Evolutionary conservation across 1,140 invertebrate species (phyloP), one percentile per base, ranked within the genome.

Genomic region (Berghia stephanieae): DNA sequence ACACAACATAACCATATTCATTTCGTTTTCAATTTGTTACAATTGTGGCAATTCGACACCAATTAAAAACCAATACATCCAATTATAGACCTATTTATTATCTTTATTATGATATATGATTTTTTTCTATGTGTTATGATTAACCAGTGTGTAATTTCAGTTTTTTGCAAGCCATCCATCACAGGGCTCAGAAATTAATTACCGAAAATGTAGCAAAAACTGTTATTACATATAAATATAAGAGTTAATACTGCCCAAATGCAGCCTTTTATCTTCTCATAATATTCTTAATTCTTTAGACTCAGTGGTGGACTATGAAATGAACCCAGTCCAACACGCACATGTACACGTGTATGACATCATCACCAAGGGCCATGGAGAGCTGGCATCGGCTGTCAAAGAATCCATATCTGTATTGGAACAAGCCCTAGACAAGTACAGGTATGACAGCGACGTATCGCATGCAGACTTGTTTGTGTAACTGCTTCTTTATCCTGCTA

Each of bases 401-500:
- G 27, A 34, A 16, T 34, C 52, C 24, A 40, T 75, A 13, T 10
- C 10, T 2, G 63, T 57, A 42, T 27, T 75, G 43, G 72, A 75
- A 43, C 3, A 13, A 4, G 55, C 72, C 13, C 55, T 75, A 1
- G 72, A 75, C 3, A 75, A 2, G 27, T 75, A 75, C 34, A 52
- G 31, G 72, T 75, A 60, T 63, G 55, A 3, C 18, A 24, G 31
- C n/a, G n/a, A n/a, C n/a, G n/a, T n/a, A n/a, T n/a, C n/a, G n/a
- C n/a, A n/a, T n/a, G n/a, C n/a, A n/a, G n/a, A n/a, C n/a, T n/a
- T n/a, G n/a, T n/a, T n/a, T n/a, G n/a, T n/a, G n/a, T n/a, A n/a
- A n/a, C n/a, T n/a, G n/a, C n/a, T n/a, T n/a, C n/a, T n/a, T n/a
- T n/a, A n/a, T n/a, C n/a, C n/a, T n/a, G n/a, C n/a, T n/a, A n/a